phyloP scores from a whole-genome alignment of 64 coral and sea anemone species.

The Pocillopora damicornis region DNA sequence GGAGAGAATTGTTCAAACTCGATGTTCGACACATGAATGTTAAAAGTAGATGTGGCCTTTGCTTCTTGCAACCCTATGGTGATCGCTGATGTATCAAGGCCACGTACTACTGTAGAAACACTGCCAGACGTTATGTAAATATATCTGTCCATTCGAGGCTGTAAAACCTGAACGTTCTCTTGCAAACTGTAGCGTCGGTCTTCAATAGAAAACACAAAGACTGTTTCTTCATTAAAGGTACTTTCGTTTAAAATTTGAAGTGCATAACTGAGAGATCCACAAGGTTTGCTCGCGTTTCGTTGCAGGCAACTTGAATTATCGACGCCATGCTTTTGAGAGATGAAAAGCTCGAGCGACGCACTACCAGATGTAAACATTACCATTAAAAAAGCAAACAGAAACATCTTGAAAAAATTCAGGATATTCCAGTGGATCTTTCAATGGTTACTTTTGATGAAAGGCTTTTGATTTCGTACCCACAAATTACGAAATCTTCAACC shows the following conservation, averaged over 20 bases:
- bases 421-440: neutral
- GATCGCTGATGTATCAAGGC: neutral
- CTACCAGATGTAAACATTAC: neutral
- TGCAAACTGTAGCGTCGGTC: conserved; percentile 16
- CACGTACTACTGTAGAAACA: neutral
- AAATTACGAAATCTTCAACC: neutral
- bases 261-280: conserved; percentile 19
- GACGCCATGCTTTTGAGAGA: conserved; percentile 10
- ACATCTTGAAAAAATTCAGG: neutral
- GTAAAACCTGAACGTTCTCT: conserved; percentile 1
- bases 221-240: neutral
- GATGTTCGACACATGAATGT: conserved; percentile 54
- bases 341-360: neutral
- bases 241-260: neutral
- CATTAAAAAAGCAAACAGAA: neutral
- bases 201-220: conserved; percentile 19
- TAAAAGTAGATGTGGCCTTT: conserved; percentile 10
- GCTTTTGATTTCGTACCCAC: neutral
- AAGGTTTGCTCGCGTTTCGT: conserved; percentile 8
- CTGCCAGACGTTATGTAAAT: neutral
- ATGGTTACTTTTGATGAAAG: neutral
- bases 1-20: conserved; percentile 58
- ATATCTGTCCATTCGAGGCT: conserved; percentile 4
- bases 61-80: neutral
- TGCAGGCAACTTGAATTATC: neutral